Conservation (phyloP, 1,140 invertebrate species). For the Acarapis woodi region DNA sequence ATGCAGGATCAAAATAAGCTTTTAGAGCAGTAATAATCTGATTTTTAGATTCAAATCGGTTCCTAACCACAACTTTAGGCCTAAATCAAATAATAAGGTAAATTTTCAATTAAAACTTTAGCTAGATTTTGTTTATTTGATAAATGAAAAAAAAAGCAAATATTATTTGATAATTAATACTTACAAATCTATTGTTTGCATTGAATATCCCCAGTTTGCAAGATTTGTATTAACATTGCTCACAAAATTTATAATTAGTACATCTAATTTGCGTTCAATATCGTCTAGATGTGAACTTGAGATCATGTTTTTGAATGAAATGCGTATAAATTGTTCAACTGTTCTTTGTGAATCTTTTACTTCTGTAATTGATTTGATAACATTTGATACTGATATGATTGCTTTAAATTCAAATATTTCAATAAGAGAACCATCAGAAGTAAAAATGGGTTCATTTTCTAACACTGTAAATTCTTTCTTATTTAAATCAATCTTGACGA, state of each 20-base stretch:
- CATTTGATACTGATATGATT: conserved; percentile 5
- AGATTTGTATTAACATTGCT: conserved; percentile 8
- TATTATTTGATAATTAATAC: no score
- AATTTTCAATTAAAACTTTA: no score
- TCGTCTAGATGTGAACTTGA: conserved; percentile 8
- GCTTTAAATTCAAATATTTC: neutral
- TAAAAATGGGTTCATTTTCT: conserved; percentile 4
- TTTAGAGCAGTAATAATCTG: no score
- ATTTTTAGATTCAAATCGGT: no score
- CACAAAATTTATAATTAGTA: conserved; percentile 6
- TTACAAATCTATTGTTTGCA: conserved; percentile 4
- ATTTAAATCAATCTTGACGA: conserved; percentile 6
- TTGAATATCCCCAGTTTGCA: conserved; percentile 7
- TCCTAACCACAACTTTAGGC: no score
- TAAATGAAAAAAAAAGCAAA: no score
- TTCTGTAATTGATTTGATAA: conserved; percentile 3
- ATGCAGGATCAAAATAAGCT: no score
- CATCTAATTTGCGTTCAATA: conserved; percentile 7
- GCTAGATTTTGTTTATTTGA: no score
- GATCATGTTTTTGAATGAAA: conserved; percentile 7
- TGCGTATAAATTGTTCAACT: conserved; percentile 5
- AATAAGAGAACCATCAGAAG: conserved; percentile 7
- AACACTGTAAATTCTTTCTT: conserved; percentile 1
- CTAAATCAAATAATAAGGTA: no score
- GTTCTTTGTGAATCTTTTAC: conserved; percentile 4